A percentile compares a stretch with the other conserved stretches of the same genome.
phyloP scores from a whole-genome alignment of 2,797 vertebrate genomes.

The Okamejei kenojei region DNA sequence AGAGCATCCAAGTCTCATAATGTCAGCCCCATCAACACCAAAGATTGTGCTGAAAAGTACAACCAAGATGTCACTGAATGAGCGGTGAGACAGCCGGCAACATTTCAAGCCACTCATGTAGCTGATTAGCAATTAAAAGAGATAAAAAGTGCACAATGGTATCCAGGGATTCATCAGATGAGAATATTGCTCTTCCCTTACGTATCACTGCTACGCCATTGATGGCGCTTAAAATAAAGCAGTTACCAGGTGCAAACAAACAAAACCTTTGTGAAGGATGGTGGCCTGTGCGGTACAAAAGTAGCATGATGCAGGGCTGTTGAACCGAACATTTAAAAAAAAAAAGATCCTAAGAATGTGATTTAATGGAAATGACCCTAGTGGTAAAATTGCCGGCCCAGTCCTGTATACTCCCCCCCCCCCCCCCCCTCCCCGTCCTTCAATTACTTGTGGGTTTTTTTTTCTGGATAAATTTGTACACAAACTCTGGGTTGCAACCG shows the following conservation, averaged over 20 bases:
- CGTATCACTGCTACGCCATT: conserved; percentile 40
- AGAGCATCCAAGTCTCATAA: conserved; percentile 46
- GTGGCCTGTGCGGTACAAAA: conserved; percentile 46
- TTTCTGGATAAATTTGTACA: conserved; percentile 45
- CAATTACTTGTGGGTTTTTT: conserved; percentile 55
- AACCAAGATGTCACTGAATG: conserved; percentile 99
- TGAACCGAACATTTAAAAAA: conserved; percentile 45
- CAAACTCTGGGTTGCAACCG: conserved; percentile 50
- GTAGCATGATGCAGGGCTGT: conserved; percentile 50
- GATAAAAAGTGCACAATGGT: conserved; percentile 48
- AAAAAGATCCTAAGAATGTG: conserved; percentile 42
- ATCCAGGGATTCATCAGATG: conserved; percentile 51
- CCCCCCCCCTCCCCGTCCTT: conserved; percentile 48
- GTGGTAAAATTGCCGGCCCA: conserved; percentile 4
- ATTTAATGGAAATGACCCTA: conserved; percentile 8
- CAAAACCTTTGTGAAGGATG: conserved; percentile 28
- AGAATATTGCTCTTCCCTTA: conserved; percentile 48
- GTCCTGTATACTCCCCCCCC: conserved; percentile 5
- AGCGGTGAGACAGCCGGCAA: conserved; percentile 93
- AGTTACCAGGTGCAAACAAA: conserved; percentile 19
- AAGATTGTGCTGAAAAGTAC: conserved; percentile 99
- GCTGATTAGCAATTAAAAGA: conserved; percentile 57
- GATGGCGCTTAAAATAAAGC: conserved; percentile 30
- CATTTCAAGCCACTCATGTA: conserved; percentile 31
- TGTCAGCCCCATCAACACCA: conserved; percentile 87